Percentiles rank a stretch among this genome's conserved stretches.
These are phyloP conservation scores for Micoletzkya japonica DNA, from an alignment of 2,888 invertebrate genomes.

Conservation along the genomic window DNA sequence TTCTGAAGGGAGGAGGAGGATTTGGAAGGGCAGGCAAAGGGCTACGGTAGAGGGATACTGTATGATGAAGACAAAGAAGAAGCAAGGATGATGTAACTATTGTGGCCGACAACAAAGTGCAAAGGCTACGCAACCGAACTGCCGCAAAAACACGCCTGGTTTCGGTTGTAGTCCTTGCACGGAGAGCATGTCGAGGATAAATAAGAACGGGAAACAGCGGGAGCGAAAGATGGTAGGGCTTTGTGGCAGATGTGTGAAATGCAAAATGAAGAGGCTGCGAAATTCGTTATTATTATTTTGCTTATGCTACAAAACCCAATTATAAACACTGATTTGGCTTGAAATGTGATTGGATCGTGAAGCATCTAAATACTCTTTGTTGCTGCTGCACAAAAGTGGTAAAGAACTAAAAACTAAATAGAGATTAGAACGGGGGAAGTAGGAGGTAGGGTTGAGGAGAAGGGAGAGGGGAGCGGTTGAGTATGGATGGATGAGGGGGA, in stretches of 20 bases:
- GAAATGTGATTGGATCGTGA: too few species aligned
- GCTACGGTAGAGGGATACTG: not conserved
- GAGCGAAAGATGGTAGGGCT: not conserved
- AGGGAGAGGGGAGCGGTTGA: not conserved
- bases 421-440: not conserved
- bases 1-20: not conserved
- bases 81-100: not conserved
- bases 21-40: not conserved
- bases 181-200: not conserved
- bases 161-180: too few species aligned
- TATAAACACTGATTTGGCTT: too few species aligned
- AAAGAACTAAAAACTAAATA: not conserved
- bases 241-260: not conserved
- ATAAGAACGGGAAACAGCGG: conserved; percentile 1
- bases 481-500: too few species aligned
- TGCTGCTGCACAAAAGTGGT: too few species aligned
- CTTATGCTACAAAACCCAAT: too few species aligned
- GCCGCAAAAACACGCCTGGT: too few species aligned
- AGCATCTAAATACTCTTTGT: too few species aligned
- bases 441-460: not conserved
- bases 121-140: not conserved
- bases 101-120: not conserved
- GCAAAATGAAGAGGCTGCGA: not conserved
- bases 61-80: not conserved
- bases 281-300: too few species aligned